These are phyloP conservation scores for Ditylenchus weischeri DNA, from an alignment of 2,888 invertebrate genomes.

Conservation along the genomic window DNA sequence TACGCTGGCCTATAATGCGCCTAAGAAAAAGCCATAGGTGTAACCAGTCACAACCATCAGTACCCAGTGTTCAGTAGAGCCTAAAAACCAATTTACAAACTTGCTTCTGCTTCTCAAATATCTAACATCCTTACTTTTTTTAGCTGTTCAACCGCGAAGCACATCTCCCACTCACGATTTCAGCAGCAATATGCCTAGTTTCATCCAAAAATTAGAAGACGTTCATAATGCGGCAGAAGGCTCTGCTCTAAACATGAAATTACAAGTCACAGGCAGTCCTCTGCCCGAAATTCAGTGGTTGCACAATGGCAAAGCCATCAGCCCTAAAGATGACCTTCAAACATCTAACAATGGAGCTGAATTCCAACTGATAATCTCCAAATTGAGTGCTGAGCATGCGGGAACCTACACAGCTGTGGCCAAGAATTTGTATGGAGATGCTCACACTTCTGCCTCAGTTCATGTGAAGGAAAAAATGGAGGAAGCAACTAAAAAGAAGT, in stretches of 20 bases:
- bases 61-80: too few relatives aligned
- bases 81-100: too few relatives aligned
- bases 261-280: conserved; percentile 40
- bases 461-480: conserved; percentile 36
- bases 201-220: conserved; percentile 18
- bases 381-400: conserved; percentile 39
- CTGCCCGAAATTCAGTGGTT: conserved; percentile 52
- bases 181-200: conserved; percentile 46
- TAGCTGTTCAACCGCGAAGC: background rate
- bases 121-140: too few relatives aligned
- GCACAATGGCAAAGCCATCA: conserved; percentile 54
- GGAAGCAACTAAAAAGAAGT: background rate
- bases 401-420: conserved; percentile 56
- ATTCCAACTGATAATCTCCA: conserved; percentile 43
- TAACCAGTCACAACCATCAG: too few relatives aligned
- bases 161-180: conserved; percentile 23
- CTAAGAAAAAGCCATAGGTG: too few relatives aligned
- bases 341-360: conserved; percentile 27
- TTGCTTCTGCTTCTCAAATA: too few relatives aligned
- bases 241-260: background rate
- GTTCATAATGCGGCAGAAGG: background rate
- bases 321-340: conserved; percentile 15
- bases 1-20: too few relatives aligned
- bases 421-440: conserved; percentile 49
- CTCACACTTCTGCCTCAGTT: conserved; percentile 28